Conservation (phyloP, 2,113 vertebrate species). For the Lanius ludovicianus region DNA sequence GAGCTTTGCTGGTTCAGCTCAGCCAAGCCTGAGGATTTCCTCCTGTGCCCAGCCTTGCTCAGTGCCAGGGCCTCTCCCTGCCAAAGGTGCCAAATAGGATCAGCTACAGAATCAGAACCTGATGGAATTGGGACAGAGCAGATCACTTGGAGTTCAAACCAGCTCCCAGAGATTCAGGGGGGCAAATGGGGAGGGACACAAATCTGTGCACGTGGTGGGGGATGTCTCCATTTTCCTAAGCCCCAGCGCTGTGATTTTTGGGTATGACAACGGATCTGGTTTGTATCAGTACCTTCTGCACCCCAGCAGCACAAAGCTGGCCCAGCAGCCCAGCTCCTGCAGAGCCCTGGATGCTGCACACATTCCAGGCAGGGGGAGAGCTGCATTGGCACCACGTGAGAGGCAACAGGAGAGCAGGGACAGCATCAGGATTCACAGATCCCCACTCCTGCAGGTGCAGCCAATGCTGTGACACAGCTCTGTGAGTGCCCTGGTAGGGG, state of each 20-base stretch:
- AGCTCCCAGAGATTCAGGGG: not conserved
- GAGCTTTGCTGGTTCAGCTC: not conserved
- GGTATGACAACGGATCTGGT: not conserved
- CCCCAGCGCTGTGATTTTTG: not conserved
- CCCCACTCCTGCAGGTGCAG: not conserved
- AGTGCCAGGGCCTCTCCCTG: not conserved
- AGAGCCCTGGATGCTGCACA: not conserved
- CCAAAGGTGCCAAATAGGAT: not conserved
- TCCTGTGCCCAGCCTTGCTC: not conserved
- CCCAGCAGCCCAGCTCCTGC: not conserved
- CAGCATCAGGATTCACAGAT: not conserved
- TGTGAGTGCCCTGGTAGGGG: not conserved
- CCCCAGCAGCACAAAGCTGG: not conserved
- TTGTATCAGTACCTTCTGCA: not conserved
- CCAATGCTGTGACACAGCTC: not conserved
- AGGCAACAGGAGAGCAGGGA: not conserved
- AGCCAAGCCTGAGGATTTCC: not conserved
- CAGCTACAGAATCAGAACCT: not conserved
- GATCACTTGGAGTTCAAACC: not conserved
- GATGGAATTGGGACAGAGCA: not conserved
- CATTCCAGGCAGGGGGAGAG: not conserved
- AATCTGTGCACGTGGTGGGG: fast-evolving
- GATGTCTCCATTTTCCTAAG: not conserved
- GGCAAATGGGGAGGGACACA: not conserved
- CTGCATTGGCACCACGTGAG: not conserved